Base-by-base conservation (phyloP, 2,888 invertebrate species). In the Synergus gifuensis region DNA sequence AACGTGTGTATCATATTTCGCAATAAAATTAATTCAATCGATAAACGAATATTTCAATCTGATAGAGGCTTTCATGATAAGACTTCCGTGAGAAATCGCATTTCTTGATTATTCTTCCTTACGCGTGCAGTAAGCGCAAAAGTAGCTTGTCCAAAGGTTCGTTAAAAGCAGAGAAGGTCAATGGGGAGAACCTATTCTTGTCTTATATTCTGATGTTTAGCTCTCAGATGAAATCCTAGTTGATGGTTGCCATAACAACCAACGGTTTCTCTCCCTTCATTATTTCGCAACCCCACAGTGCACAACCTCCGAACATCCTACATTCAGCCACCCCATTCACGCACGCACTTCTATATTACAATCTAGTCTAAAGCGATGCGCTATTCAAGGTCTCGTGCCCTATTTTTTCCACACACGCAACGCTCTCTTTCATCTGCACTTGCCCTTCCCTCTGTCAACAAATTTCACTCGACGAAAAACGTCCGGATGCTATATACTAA, bases 191-290 rank as follows among this genome's bases (percentile, higher is more conserved):
- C 22, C 46, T 49, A 46, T 69, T 46, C 69, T 69, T 46, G 69
- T 28, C 28, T 28, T 28, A 28, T 28, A 28, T 28, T 28, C 28
- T 28, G 12, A 7, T 46, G 67, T 49, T 69, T 28, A 69, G 22
- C 69, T 69, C 46, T 46, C 46, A 69, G 69, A 69, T 69, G 49
- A 69, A 69, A 46, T 69, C 46, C 64, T 64, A 64, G 64, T 16
- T 40, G 64, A 69, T 69, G 69, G 69, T 69, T 46, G 28, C 69
- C 69, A 69, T 69, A 28, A 69, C 69, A 46, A 69, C 69, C 69
- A 69, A 46, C 69, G 69, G 69, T 46, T 46, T 49, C 22, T 44
- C 49, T 46, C 69, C 69, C 69, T 69, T 69, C 49, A 49, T 69
- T 69, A 28, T 69, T 49, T 69, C 28, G 28, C 69, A 69, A 49